Conservation (phyloP, 2,113 vertebrate genomes). For the Embiotoca jacksoni region DNA sequence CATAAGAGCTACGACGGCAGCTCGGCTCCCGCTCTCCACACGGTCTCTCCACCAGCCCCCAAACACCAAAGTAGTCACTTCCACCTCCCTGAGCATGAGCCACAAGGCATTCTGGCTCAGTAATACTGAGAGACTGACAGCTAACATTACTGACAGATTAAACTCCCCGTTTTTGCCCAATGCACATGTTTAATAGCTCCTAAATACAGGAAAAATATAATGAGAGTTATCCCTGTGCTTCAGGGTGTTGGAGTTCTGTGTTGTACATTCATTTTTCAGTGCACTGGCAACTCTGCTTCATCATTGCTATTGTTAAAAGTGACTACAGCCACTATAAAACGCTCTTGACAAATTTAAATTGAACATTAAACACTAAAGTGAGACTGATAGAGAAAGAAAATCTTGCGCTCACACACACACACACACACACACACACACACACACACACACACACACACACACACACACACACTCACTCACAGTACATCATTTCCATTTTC, state of each 20-base stretch:
- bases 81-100: constrained; percentile 26
- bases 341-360: constrained; percentile 17
- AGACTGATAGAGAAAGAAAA: neutral
- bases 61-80: constrained; percentile 29
- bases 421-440: too few relatives aligned
- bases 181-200: constrained; percentile 14
- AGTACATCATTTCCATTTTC: constrained; percentile 21
- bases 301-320: too few relatives aligned
- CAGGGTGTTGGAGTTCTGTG: too few relatives aligned
- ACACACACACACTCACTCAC: neutral
- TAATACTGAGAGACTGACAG: constrained; percentile 42
- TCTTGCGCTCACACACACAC: neutral
- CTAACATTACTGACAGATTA: constrained; percentile 18
- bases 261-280: too few relatives aligned
- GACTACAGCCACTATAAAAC: neutral
- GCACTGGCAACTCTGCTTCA: too few relatives aligned
- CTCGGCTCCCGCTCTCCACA: constrained; percentile 21
- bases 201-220: neutral
- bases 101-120: constrained; percentile 18
- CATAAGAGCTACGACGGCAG: constrained; percentile 39
- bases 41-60: constrained; percentile 8
- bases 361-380: constrained; percentile 2
- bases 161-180: neutral
- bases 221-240: too few relatives aligned
- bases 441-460: too few relatives aligned